Base-by-base conservation (phyloP, 1,140 invertebrate genomes). In the Camponotus floridanus region DNA sequence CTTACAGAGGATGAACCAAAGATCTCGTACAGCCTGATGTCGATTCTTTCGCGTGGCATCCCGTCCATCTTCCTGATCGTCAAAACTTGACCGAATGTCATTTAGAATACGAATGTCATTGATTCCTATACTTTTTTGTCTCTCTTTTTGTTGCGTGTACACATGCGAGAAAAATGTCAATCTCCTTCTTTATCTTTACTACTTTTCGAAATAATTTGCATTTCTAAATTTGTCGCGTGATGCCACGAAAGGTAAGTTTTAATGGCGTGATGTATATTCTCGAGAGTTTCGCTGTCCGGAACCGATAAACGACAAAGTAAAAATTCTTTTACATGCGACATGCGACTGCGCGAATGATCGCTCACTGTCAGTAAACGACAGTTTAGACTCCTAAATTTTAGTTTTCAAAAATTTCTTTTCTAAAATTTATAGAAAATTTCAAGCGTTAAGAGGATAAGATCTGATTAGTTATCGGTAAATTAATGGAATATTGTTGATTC, bases 1-100 rank as follows among this genome's bases (percentile, higher is more conserved):
- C 85, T 87, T 87, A 87, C 86, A 65, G 48, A 51, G 80, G 59
- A 76, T 76, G 88, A 87, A 65, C 48, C 76, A 81, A 90, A 89
- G 89, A 65, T 87, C 81, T 71, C 88, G 89, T 76, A 51, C 55
- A 55, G 87, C 48, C 36, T 71, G 33, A 79, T 9, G 68, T 39
- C 9, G 73, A 78, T 65, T 85, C 48, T 57, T 84, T 84, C 59
- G 48, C 15, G 13, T 62, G 61, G 61, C 78, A 21, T 51, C 48
- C 18, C 45, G 36, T 76, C 65, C 65, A 78, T 48, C 87, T 33
- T 84, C 57, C 55, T 11, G 55, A 36, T 67, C 62, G 65, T 87
- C 65, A 80, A 86, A 86, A 86, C 65, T 51, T 31, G 36, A 55
- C 48, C 70, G 45, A 86, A 48, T 74, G 68, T 51, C 26, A 62